phyloP scores from a whole-genome alignment of 2,113 vertebrate genomes.

The Prionailurus bengalensis region DNA sequence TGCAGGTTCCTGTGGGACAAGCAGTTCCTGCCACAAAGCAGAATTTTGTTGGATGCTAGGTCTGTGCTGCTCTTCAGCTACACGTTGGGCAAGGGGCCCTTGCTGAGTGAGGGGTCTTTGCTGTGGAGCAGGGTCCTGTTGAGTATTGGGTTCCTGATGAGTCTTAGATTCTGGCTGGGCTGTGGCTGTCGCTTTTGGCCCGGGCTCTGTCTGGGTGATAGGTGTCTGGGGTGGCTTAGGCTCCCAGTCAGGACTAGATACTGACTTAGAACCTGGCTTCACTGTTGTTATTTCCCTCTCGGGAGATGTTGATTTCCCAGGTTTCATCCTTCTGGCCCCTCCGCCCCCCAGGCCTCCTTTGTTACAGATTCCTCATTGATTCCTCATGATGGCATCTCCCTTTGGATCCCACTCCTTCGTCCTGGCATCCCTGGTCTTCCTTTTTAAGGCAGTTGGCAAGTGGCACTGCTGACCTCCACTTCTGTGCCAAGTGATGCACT shows the following conservation, averaged over 20 bases:
- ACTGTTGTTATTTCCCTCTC: neutral
- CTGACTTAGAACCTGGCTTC: slow-evolving; percentile 7
- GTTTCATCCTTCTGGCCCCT: slow-evolving; percentile 53
- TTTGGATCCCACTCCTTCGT: slow-evolving; percentile 51
- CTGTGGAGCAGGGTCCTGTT: neutral
- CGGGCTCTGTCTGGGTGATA: neutral
- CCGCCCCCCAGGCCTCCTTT: neutral
- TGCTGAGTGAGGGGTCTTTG: slow-evolving; percentile 41
- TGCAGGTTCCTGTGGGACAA: neutral
- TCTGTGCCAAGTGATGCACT: neutral
- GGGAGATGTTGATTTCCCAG: slow-evolving; percentile 36
- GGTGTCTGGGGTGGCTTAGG: slow-evolving; percentile 25
- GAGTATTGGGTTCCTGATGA: neutral
- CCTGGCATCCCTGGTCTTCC: slow-evolving; percentile 49
- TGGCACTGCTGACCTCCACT: neutral
- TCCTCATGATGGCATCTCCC: slow-evolving; percentile 23
- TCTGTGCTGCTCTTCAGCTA: slow-evolving; percentile 44
- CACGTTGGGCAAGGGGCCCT: neutral
- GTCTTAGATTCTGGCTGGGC: neutral
- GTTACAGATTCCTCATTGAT: slow-evolving; percentile 62
- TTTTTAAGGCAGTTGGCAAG: slow-evolving; percentile 37
- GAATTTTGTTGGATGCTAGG: neutral
- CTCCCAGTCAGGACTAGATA: slow-evolving; percentile 1
- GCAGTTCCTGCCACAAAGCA: neutral
- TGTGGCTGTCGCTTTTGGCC: neutral